These are phyloP conservation scores for Melitaea athalia DNA, from an alignment of 2,888 invertebrate species.

Conservation along the genomic window DNA sequence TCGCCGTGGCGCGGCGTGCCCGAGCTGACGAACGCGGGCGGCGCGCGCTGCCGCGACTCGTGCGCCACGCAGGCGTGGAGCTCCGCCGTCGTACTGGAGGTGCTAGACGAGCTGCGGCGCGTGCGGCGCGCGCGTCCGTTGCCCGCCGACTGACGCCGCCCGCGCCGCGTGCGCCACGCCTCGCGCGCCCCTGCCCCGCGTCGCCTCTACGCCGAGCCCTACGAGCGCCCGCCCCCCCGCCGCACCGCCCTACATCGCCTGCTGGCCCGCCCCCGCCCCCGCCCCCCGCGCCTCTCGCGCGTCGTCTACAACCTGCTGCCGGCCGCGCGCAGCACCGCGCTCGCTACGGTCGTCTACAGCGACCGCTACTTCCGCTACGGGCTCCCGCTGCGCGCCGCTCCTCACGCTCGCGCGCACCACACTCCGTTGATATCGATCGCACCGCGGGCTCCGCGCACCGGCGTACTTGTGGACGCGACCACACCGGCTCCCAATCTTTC, in stretches of 20 bases:
- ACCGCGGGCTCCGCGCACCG: slow-evolving; percentile 34
- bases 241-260: slow-evolving; percentile 47
- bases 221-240: slow-evolving; percentile 44
- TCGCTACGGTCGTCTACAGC: slow-evolving; percentile 74
- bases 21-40: slow-evolving; percentile 95
- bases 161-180: slow-evolving; percentile 47
- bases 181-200: slow-evolving; percentile 50
- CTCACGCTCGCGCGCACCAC: slow-evolving; percentile 28
- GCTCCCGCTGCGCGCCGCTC: slow-evolving; percentile 59
- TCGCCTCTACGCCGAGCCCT: slow-evolving; percentile 47
- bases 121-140: slow-evolving; percentile 62
- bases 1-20: slow-evolving; percentile 97
- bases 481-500: slow-evolving; percentile 33
- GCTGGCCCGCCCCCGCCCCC: slow-evolving; percentile 42
- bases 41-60: slow-evolving; percentile 91
- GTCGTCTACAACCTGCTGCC: slow-evolving; percentile 56
- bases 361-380: slow-evolving; percentile 76
- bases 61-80: slow-evolving; percentile 99
- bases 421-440: slow-evolving; percentile 19
- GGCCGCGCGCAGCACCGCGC: slow-evolving; percentile 52
- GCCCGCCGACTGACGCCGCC: slow-evolving; percentile 65
- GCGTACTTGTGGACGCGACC: slow-evolving; percentile 31
- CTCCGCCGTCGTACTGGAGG: slow-evolving; percentile 93
- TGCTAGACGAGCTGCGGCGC: slow-evolving; percentile 83
- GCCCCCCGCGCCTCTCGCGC: slow-evolving; percentile 47